Evolutionary conservation across 1,140 invertebrate species (phyloP).

Genomic region (Cotesia typhae): DNA sequence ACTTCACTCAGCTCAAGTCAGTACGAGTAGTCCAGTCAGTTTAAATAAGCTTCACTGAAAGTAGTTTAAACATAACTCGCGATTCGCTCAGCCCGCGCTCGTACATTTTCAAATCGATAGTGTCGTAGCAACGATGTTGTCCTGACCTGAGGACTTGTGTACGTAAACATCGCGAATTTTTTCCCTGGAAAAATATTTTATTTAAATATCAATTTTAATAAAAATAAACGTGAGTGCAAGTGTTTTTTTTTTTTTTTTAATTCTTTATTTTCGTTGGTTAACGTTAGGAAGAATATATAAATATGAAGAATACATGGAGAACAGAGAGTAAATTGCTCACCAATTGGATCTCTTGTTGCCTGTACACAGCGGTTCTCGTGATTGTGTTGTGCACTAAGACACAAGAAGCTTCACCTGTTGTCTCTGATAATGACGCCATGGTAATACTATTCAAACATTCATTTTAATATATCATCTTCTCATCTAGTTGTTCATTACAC

Average conservation of each 20-base stretch:
- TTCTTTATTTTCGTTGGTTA: constrained; percentile 13
- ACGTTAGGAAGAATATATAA: constrained; percentile 7
- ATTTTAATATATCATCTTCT: constrained; percentile 1
- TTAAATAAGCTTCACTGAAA: constrained; percentile 24
- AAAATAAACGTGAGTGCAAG: not conserved
- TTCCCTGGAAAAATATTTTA: constrained; percentile 1
- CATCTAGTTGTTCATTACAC: not conserved
- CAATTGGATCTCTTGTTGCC: constrained; percentile 5
- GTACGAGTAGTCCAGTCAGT: not conserved
- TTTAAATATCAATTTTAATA: too few relatives aligned
- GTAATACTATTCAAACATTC: constrained; percentile 34
- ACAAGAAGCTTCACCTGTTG: constrained; percentile 28
- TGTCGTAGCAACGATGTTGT: constrained; percentile 52
- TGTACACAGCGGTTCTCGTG: constrained; percentile 22
- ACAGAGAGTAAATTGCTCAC: not conserved
- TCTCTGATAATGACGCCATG: constrained; percentile 41
- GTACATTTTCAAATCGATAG: constrained; percentile 48
- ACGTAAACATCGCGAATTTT: not conserved
- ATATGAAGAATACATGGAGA: constrained; percentile 10
- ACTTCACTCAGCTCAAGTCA: not conserved
- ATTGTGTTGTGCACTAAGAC: constrained; percentile 31
- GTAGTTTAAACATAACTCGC: not conserved
- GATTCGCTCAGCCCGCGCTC: constrained; percentile 21
- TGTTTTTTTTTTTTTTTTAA: not conserved
- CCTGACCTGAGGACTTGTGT: constrained; percentile 28